phyloP scores from a whole-genome alignment of 1,140 invertebrate genomes.

The Pygmarrhopalites habei region DNA sequence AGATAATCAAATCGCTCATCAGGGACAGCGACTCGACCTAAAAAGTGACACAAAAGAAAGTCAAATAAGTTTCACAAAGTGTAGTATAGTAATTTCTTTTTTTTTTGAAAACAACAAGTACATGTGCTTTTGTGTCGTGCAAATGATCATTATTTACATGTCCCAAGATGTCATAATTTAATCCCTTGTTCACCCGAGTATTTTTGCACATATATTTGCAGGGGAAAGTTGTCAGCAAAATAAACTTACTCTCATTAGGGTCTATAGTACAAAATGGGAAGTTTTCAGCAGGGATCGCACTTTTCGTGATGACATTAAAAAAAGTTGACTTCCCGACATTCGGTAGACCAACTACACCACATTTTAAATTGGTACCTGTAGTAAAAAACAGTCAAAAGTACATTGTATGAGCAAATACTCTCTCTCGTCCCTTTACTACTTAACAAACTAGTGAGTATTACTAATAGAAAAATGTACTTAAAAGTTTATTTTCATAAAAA shows the following conservation, averaged over 20 bases:
- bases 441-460: too few relatives aligned
- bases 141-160: too few relatives aligned
- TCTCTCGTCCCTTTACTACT: too few relatives aligned
- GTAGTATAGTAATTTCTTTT: too few relatives aligned
- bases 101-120: too few relatives aligned
- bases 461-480: too few relatives aligned
- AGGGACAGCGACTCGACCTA: conserved; percentile 96
- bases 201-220: not conserved
- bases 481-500: too few relatives aligned
- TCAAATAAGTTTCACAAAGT: too few relatives aligned
- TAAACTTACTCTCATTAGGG: conserved; percentile 99
- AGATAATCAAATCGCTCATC: conserved; percentile 91
- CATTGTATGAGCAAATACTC: too few relatives aligned
- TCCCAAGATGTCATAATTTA: too few relatives aligned
- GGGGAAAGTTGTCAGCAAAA: not conserved
- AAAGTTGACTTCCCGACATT: conserved; percentile 99
- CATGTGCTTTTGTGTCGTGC: too few relatives aligned
- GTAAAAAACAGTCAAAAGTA: too few relatives aligned
- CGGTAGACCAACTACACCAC: conserved; percentile 69
- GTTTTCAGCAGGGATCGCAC: conserved; percentile 91
- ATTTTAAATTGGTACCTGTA: conserved; percentile 85
- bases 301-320: conserved; percentile 98
- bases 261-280: conserved; percentile 99
- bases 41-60: conserved; percentile 48
- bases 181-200: not conserved